phyloP scores from a whole-genome alignment of 2,113 vertebrate genomes.

The Buteo buteo region DNA sequence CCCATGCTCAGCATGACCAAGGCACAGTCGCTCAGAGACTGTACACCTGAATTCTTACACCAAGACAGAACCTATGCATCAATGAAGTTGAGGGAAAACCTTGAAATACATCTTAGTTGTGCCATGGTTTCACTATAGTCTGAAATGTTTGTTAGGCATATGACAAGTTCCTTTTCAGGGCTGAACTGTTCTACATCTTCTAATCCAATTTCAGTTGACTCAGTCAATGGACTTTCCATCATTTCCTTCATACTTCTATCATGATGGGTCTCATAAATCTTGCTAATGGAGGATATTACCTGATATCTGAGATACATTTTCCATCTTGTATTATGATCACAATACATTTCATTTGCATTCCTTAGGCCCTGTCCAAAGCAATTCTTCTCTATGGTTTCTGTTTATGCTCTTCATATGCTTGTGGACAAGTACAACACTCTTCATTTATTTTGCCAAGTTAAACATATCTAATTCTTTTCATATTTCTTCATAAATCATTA shows the following conservation, averaged over 20 bases:
- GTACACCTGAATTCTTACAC: neutral
- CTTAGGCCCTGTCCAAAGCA: conserved; percentile 57
- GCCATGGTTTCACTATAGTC: neutral
- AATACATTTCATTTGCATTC: conserved; percentile 65
- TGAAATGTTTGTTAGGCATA: conserved; percentile 16
- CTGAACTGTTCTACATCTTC: conserved; percentile 49
- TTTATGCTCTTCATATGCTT: conserved; percentile 47
- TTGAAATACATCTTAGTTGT: neutral
- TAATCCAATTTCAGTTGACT: conserved; percentile 64
- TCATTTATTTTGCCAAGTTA: conserved; percentile 37
- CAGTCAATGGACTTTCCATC: conserved; percentile 56
- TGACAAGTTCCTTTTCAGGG: neutral
- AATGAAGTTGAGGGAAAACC: neutral
- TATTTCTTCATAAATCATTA: conserved; percentile 49
- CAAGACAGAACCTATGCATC: neutral
- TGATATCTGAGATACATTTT: conserved; percentile 66
- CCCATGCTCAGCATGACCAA: neutral
- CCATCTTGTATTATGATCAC: conserved; percentile 67
- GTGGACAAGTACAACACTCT: conserved; percentile 36
- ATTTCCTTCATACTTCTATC: conserved; percentile 48
- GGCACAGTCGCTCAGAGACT: accelerated
- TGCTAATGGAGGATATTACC: conserved; percentile 69
- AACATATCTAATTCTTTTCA: conserved; percentile 47
- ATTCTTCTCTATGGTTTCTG: conserved; percentile 46
- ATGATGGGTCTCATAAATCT: conserved; percentile 70